Base-by-base conservation (phyloP, 2,797 vertebrate genomes). In the Staurois parvus region DNA sequence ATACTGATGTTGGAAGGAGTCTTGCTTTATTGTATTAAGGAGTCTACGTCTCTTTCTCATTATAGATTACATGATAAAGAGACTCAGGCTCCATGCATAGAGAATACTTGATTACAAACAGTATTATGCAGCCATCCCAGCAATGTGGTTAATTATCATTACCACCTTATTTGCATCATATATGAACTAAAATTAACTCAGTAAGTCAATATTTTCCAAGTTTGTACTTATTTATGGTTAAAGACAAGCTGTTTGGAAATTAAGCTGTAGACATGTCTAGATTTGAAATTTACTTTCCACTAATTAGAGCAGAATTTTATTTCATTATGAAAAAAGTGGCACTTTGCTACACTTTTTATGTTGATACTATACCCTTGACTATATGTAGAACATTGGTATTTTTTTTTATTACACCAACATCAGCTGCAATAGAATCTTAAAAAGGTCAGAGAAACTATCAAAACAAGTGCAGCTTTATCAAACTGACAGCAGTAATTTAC, bases 371-470 rank as follows among this genome's bases (percentile, higher is more conserved):
- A 75, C 72, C 81, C 81, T 83, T 75, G 72, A 56, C 72, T 75
- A 69, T 76, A 76, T 68, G 73, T 76, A 68, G 81, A 83, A 83
- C 72, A 76, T 69, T 76, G 67, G 29, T 52, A 76, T 76, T 62
- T 83, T 83, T 68, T 83, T 83, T 76, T 76, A 76, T 75, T 75
- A 68, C 26, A 48, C 59, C 72, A 83, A 75, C 72, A 74, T 74
- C 37, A 28, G 72, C 40, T 52, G 59, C 81, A 83, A 68, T 68
- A 76, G 81, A 83, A 75, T 83, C 64, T 83, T 83, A 45, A 83
- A 83, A 83, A 83, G 81, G 81, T 83, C 81, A 76, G 62, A 7
- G 40, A 83, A 83, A 83, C 72, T 68, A 68, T 75, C 72, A 83
- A 83, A 83, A 83, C 72, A 83, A 76, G 72, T n/a, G 8, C 29